These are phyloP conservation scores for Limosa lapponica DNA, from an alignment of 2,797 vertebrate species.

Conservation along the genomic window DNA sequence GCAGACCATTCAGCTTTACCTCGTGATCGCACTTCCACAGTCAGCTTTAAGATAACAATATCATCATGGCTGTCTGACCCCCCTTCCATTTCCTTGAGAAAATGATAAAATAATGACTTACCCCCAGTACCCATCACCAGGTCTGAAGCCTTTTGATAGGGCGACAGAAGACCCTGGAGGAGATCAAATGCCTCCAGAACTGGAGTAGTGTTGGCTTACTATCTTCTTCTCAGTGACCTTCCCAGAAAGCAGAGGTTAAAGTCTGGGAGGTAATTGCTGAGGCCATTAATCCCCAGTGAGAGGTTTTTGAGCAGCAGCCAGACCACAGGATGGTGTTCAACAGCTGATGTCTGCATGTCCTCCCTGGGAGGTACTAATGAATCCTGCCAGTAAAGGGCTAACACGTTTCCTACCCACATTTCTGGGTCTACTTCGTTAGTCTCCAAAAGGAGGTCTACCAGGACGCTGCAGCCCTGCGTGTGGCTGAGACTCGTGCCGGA, in stretches of 20 bases:
- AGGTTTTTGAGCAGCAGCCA: background rate
- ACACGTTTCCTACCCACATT: background rate
- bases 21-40: background rate
- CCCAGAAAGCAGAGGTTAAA: background rate
- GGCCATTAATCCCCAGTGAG: background rate
- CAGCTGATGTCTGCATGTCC: background rate
- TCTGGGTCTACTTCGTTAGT: background rate
- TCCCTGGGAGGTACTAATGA: background rate
- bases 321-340: background rate
- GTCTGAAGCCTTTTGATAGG: background rate
- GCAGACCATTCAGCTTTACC: background rate
- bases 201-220: background rate
- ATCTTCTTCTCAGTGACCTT: background rate
- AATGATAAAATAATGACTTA: background rate
- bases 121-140: background rate
- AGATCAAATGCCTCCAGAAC: background rate
- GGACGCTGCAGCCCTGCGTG: accelerated
- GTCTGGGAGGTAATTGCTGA: background rate
- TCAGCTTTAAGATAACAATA: background rate
- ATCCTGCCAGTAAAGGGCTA: background rate
- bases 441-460: background rate
- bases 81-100: background rate
- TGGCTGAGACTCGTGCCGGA: background rate
- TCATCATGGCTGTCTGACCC: background rate
- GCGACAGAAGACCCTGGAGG: background rate